These are phyloP conservation scores for Tenthredo mesomela DNA, from an alignment of 2,888 invertebrate genomes.

Conservation along the genomic window DNA sequence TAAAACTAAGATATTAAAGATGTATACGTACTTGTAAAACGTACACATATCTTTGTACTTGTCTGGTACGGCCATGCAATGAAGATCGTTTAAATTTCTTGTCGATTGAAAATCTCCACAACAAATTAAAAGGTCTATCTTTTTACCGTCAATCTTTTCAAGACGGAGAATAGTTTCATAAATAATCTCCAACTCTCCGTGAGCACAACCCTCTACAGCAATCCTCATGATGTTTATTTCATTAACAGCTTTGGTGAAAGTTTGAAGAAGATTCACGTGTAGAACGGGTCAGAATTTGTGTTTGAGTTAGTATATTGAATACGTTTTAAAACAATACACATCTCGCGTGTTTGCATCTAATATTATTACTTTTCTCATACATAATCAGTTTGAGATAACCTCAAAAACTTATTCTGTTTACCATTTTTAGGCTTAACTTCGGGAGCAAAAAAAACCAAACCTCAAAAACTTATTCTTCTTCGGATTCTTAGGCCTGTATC, in stretches of 20 bases:
- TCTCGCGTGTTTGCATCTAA: neutral
- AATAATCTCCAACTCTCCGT: slow-evolving; percentile 97
- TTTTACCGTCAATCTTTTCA: slow-evolving; percentile 86
- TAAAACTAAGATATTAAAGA: neutral
- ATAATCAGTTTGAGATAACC: neutral
- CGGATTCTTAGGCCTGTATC: no score
- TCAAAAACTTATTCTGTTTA: neutral
- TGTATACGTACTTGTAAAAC: slow-evolving; percentile 91
- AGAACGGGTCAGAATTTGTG: neutral
- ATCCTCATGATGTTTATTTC: slow-evolving; percentile 85
- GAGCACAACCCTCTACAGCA: slow-evolving; percentile 98
- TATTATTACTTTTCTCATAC: no score
- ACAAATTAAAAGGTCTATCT: slow-evolving; percentile 95
- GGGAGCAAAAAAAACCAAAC: no score
- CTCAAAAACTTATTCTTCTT: no score
- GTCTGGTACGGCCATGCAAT: slow-evolving; percentile 96
- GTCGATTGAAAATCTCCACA: slow-evolving; percentile 99
- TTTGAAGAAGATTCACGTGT: neutral
- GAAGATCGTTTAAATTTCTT: slow-evolving; percentile 92
- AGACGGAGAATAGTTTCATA: slow-evolving; percentile 90
- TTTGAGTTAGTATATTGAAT: neutral
- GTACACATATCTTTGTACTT: slow-evolving; percentile 94
- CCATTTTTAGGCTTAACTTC: no score
- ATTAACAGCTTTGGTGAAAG: neutral
- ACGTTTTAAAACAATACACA: neutral